Percentiles rank a stretch among this genome's conserved stretches.
Conservation (phyloP, 2,888 invertebrate genomes). For the Blastobasis lacticolella region DNA sequence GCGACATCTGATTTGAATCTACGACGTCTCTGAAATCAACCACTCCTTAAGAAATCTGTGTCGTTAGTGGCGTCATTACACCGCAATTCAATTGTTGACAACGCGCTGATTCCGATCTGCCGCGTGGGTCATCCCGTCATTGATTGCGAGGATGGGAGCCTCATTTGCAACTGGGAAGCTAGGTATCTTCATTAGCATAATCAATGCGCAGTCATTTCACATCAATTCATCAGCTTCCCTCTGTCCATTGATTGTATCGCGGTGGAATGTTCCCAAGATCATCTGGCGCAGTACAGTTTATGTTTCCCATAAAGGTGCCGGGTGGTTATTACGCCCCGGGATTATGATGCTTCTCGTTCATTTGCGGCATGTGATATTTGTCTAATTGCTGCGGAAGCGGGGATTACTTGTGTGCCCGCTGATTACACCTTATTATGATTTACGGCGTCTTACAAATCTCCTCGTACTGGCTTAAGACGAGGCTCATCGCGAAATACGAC, state of each 20-base stretch:
- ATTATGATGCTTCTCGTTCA: slow-evolving; percentile 26
- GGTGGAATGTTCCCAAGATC: slow-evolving; percentile 55
- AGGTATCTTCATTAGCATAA: slow-evolving; percentile 30
- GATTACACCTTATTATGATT: too few relatives aligned
- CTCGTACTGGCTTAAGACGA: too few relatives aligned
- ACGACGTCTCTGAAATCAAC: too few relatives aligned
- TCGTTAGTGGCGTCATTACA: too few relatives aligned
- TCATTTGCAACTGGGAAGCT: slow-evolving; percentile 4
- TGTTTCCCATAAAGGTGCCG: slow-evolving; percentile 45
- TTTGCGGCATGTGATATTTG: slow-evolving; percentile 16
- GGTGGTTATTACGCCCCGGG: slow-evolving; percentile 6
- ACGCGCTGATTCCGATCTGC: neutral
- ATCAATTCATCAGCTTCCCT: slow-evolving; percentile 40
- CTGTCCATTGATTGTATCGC: slow-evolving; percentile 49
- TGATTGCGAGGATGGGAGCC: neutral
- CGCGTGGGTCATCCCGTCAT: neutral
- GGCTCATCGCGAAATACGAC: too few relatives aligned
- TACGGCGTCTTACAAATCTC: too few relatives aligned
- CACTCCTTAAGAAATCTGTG: too few relatives aligned
- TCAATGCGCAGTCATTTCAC: slow-evolving; percentile 42
- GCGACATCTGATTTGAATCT: too few relatives aligned
- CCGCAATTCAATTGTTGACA: neutral
- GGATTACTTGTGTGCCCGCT: neutral
- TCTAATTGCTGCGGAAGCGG: neutral
- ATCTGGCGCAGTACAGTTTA: slow-evolving; percentile 29